A percentile compares a stretch with the other conserved stretches of the same genome.
These are phyloP conservation scores for Aphidius colemani DNA, from an alignment of 2,888 invertebrate genomes.

Conservation along the genomic window DNA sequence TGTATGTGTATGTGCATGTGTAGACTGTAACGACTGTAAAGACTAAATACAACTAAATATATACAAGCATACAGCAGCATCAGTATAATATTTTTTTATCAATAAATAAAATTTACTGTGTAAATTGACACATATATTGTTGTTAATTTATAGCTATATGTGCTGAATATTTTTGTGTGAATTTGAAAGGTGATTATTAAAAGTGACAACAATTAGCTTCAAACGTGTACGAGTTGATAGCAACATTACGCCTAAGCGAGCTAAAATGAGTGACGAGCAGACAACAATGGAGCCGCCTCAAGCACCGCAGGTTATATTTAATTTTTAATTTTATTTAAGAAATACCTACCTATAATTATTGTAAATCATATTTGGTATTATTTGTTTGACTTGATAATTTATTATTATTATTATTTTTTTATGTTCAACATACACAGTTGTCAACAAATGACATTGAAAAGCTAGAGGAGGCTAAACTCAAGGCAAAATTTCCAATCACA, in stretches of 20 bases:
- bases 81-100: no score
- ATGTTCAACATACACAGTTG: constrained; percentile 52
- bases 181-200: constrained; percentile 28
- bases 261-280: constrained; percentile 53
- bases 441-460: constrained; percentile 78
- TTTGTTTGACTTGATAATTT: constrained; percentile 20
- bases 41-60: no score
- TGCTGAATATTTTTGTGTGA: constrained; percentile 26
- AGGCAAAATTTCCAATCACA: constrained; percentile 85
- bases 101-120: no score
- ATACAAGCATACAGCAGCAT: no score
- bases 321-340: not conserved
- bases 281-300: constrained; percentile 44
- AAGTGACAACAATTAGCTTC: constrained; percentile 24
- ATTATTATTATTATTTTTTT: not conserved
- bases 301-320: constrained; percentile 45
- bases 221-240: constrained; percentile 28
- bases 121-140: no score
- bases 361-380: no score
- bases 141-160: constrained; percentile 22
- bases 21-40: no score
- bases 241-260: constrained; percentile 31
- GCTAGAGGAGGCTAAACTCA: constrained; percentile 89
- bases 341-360: no score
- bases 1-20: no score